These are phyloP conservation scores for Gonioctena quinquepunctata DNA, from an alignment of 1,140 invertebrate genomes.

Conservation along the genomic window DNA sequence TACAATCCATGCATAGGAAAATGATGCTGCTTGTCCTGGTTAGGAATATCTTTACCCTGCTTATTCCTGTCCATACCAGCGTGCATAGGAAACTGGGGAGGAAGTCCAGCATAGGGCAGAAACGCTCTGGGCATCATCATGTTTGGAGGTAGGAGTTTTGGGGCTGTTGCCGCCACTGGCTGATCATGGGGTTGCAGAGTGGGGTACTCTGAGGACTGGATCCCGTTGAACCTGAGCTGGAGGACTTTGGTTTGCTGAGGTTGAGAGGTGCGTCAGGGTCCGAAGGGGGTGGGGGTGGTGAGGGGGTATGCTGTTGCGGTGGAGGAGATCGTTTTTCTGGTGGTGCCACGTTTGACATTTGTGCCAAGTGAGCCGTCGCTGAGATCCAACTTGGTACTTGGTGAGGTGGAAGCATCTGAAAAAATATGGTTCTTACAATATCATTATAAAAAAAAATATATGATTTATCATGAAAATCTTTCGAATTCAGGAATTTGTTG, in stretches of 20 bases:
- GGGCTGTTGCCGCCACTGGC: conserved; percentile 63
- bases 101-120: conserved; percentile 63
- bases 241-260: conserved; percentile 81
- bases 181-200: conserved; percentile 54
- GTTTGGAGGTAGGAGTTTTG: conserved; percentile 62
- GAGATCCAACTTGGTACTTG: conserved; percentile 52
- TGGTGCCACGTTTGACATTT: conserved; percentile 35
- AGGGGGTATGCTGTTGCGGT: conserved; percentile 52
- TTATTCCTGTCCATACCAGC: conserved; percentile 54
- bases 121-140: conserved; percentile 64
- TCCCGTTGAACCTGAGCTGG: conserved; percentile 50
- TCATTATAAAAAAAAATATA: no score
- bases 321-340: conserved; percentile 56
- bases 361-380: conserved; percentile 46
- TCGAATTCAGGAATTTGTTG: no score
- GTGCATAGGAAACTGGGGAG: conserved; percentile 60
- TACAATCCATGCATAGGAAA: conserved; percentile 54
- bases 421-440: not conserved
- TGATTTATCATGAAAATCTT: no score
- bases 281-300: conserved; percentile 57
- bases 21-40: conserved; percentile 52
- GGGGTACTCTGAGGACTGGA: conserved; percentile 45
- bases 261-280: conserved; percentile 82
- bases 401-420: conserved; percentile 53
- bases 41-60: conserved; percentile 41